A percentile compares a stretch with the other conserved stretches of the same genome.
These are phyloP conservation scores for Raja brachyura DNA, from an alignment of 2,113 vertebrate species.

Conservation along the genomic window DNA sequence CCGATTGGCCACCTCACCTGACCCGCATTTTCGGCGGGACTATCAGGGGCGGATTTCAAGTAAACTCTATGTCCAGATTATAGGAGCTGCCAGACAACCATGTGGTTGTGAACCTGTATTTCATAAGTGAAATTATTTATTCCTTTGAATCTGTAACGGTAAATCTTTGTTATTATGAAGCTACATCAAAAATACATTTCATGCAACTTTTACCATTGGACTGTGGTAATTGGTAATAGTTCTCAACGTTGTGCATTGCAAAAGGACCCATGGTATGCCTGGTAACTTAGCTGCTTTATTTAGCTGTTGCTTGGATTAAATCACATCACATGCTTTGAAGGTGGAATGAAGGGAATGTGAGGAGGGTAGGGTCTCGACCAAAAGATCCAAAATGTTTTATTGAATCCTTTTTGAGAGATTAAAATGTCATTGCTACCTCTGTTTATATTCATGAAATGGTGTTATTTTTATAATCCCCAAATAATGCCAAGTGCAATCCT, in stretches of 20 bases:
- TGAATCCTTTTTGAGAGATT: not conserved
- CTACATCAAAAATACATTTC: not conserved
- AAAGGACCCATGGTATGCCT: not conserved
- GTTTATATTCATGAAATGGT: not conserved
- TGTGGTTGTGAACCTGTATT: too few relatives aligned
- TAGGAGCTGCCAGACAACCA: too few relatives aligned
- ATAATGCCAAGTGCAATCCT: not conserved
- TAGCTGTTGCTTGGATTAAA: conserved; percentile 27
- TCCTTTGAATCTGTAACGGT: not conserved
- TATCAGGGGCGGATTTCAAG: too few relatives aligned
- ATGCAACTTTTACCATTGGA: too few relatives aligned
- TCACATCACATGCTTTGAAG: conserved; percentile 4
- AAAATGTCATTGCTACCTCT: too few relatives aligned
- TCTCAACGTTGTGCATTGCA: conserved; percentile 9
- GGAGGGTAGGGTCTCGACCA: not conserved
- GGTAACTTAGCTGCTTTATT: conserved; percentile 34
- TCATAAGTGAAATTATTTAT: not conserved
- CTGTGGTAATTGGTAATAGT: not conserved
- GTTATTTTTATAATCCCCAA: not conserved
- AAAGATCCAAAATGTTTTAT: not conserved
- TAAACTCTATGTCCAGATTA: too few relatives aligned
- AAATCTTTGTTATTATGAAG: not conserved
- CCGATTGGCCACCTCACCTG: too few relatives aligned
- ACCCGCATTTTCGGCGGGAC: too few relatives aligned
- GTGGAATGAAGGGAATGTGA: not conserved